Evolutionary conservation across 2,113 vertebrate species (phyloP).

Genomic region (Origma solitaria): DNA sequence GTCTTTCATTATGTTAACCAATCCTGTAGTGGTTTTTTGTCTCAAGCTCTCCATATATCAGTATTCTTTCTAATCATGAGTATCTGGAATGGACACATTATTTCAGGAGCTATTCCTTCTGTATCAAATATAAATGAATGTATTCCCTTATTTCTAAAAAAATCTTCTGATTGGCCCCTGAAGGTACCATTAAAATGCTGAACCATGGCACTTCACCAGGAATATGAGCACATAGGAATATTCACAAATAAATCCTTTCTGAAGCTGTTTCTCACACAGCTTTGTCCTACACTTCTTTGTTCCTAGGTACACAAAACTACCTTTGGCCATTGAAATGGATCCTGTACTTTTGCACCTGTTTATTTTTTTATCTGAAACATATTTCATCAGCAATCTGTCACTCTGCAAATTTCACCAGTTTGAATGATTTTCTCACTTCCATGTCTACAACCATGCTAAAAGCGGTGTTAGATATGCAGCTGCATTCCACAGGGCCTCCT

Average conservation of each 20-base stretch:
- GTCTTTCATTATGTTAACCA: neutral
- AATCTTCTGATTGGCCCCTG: neutral
- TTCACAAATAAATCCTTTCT: neutral
- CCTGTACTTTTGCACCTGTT: neutral
- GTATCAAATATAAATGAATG: neutral
- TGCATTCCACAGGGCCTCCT: neutral
- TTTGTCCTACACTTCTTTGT: neutral
- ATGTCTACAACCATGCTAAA: neutral
- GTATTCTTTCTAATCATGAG: neutral
- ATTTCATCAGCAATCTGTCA: neutral
- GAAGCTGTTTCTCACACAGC: neutral
- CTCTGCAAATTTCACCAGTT: neutral
- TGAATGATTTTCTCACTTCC: neutral
- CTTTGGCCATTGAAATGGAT: neutral
- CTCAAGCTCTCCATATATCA: neutral
- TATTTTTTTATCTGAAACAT: neutral
- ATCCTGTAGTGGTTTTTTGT: neutral
- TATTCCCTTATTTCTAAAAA: neutral
- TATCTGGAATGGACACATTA: neutral
- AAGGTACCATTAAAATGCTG: neutral
- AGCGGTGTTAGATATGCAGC: neutral
- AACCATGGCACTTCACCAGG: neutral
- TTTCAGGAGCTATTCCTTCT: neutral
- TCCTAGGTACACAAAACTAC: neutral
- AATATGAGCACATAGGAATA: neutral